Evolutionary conservation across 2,888 invertebrate genomes (phyloP), one percentile per base, ranked within the genome.

Genomic region (Gortyna flavago): DNA sequence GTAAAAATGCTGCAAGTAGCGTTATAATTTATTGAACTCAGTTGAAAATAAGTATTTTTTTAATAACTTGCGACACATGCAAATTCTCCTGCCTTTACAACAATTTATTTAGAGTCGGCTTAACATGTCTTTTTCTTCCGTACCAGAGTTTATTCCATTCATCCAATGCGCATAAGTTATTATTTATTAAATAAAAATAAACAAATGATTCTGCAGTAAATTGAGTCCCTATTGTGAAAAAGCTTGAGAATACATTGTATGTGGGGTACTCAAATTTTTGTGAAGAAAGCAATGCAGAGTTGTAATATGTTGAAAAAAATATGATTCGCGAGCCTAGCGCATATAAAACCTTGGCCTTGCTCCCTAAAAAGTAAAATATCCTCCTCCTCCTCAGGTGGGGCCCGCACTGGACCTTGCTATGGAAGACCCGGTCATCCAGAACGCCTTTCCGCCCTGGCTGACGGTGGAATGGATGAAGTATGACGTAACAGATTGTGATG

Each of bases 401-500:
- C 97, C 97, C 48, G 97, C 97, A 0, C 91, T 98, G 6, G 95
- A 97, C 80, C 92, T 98, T 86, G 98, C 98, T 0, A 97, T 97
- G 85, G 92, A 96, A 72, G 95, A 97, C 75, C 97, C 97, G 1
- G 95, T 95, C 21, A 91, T 96, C 41, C 91, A 93, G 21, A 94
- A 97, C 7, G 92, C 97, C 6, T 94, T 98, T 38, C 97, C 98
- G 0, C 87, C 96, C 0, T 97, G 97, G 93, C 91, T 98, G 64
- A 93, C 95, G 32, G 95, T 98, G 68, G 97, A 97, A 80, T 97
- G 97, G 96, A 92, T 97, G 83, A 94, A 97, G 16, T 97, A 97
- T 87, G 98, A 98, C 91, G 98, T 98, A 90, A 92, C 92, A 0
- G 97, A 97, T 80, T 98, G 98, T 85, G 97, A 98, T 87, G 97